Base-by-base conservation (phyloP, 2,797 vertebrate species). In the Gobionotothen gibberifrons region DNA sequence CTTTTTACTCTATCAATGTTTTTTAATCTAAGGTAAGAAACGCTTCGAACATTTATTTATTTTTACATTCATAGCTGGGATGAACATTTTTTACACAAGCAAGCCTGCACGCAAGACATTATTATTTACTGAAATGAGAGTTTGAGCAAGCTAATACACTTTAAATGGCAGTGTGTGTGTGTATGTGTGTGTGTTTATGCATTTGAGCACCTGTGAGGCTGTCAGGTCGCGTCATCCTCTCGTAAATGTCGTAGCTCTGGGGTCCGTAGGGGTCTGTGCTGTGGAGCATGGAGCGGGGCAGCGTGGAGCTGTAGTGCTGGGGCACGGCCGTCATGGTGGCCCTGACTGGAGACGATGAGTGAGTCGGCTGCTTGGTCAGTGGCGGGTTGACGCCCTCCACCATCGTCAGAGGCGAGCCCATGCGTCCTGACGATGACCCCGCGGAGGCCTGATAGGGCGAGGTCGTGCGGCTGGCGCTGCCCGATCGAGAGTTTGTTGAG, bases 251-350 rank as follows among this genome's bases (percentile, higher is more conserved):
- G 0, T 97, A 99, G 54, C 95, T 95, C 87, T 97, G 97, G 63
- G 94, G 94, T 61, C 95, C 95, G 0, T 97, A 99, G n/a, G 95
- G 97, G 12, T 98, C 97, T 0, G 95, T 42, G 70, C 94, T 96
- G 3, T 96, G 94, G 66, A 93, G 93, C 58, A 96, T 9, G 0
- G 96, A 89, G 70, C 95, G 95, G 49, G 96, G 97, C 87, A 98
- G 92, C 14, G 93, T 93, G 80, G 97, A 90, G 79, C 96, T 97
- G 89, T 97, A 90, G 86, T 98, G 97, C 91, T 99, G 98, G 0
- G 98, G 98, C 48, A 99, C 96, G 0, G 98, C 98, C 0, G 96
- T 96, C 98, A 99, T 99, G 69, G 94, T 96, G 0, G 97, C 88
- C 16, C 95, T 95, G 77, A 96, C 95, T 0, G 97, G 97, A 84